A percentile compares a stretch with the other conserved stretches of the same genome.
Conservation (phyloP, 2,113 vertebrate genomes). For the Limnothrissa miodon region DNA sequence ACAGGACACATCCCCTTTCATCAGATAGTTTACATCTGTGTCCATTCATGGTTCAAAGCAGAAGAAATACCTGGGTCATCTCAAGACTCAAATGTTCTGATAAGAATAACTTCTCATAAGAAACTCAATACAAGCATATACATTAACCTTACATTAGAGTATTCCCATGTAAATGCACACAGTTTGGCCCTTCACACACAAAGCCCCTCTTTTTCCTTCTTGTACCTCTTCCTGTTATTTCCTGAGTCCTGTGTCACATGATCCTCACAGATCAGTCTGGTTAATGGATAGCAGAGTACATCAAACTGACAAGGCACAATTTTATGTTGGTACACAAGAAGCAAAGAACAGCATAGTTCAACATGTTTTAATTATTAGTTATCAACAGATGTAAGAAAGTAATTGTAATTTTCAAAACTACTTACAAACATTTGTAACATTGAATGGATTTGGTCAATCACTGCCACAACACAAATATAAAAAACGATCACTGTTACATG, state of each 20-base stretch:
- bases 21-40: neutral
- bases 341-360: neutral
- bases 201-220: neutral
- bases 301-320: neutral
- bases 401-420: neutral
- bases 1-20: neutral
- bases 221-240: constrained; percentile 16
- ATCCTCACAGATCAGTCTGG: constrained; percentile 1
- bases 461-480: neutral
- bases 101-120: neutral
- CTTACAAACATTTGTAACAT: neutral
- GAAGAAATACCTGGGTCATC: neutral
- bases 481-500: neutral
- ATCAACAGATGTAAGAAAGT: neutral
- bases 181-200: neutral
- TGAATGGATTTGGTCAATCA: neutral
- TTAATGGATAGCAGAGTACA: constrained; percentile 11
- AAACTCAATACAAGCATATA: neutral
- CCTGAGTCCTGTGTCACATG: constrained; percentile 14
- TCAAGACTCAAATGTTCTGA: neutral
- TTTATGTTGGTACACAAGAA: neutral
- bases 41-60: neutral
- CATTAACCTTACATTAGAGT: neutral
- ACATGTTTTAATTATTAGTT: neutral
- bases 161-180: neutral